Base-by-base conservation (phyloP, 1,140 invertebrate genomes). In the Philopotamus ludificatus region DNA sequence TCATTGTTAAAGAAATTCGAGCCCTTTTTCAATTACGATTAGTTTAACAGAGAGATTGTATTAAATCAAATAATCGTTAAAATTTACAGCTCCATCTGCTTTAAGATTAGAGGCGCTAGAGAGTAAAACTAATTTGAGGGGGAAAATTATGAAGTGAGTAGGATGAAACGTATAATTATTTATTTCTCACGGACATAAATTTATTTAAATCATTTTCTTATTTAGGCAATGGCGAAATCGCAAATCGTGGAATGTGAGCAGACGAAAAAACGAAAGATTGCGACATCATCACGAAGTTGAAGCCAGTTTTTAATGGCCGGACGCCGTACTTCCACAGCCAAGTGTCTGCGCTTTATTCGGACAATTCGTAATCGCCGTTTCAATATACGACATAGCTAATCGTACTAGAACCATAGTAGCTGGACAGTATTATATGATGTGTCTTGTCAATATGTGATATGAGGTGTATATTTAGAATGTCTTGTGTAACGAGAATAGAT, bases 91-190 rank as follows among this genome's bases (percentile, higher is more conserved):
- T 2, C 68, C 68, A 7, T 66, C 68, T 15, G 68, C 68, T 9
- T 39, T 70, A 39, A 60, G 68, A 21, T 61, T 70, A 18, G 62
- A 66, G 12, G 54, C 60, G 15, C 18, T 54, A 10, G 68, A 70
- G 26, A 18, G 50, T 23, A 58, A 61, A 39, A 28, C n/a, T n/a
- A 61, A 70, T 61, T 54, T 61, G 26, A 44, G 55, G 12, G 68
- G 68, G 41, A 70, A 66, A 21, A 64, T 66, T 23, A 47, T 60
- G 47, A 70, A 70, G 68, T 70, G 50, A 64, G 68, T 66, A 61
- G 8, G n/a, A n/a, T n/a, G n/a, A n/a, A n/a, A n/a, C n/a, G n/a
- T n/a, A n/a, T n/a, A n/a, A n/a, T n/a, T n/a, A n/a, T n/a, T n/a
- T n/a, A n/a, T n/a, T n/a, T n/a, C n/a, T n/a, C n/a, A n/a, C n/a